Conservation (phyloP, 1,140 invertebrate genomes). For the Zaprionus kolodkinae region DNA sequence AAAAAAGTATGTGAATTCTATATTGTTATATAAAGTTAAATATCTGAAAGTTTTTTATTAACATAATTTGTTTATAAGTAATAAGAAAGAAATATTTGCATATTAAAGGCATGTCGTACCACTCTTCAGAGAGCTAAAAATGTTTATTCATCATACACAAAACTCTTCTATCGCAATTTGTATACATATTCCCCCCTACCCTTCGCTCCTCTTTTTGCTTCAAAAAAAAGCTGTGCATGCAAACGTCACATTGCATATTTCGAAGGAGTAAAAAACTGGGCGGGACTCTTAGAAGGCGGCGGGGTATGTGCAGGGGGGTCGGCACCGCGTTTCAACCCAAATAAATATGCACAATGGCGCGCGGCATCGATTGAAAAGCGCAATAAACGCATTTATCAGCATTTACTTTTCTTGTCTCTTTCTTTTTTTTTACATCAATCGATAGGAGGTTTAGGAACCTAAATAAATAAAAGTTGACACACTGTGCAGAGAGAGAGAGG, state of each 20-base stretch:
- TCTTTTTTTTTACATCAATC: slow-evolving; percentile 22
- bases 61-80: no score
- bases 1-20: no score
- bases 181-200: neutral
- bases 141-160: slow-evolving; percentile 3
- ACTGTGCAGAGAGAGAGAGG: neutral
- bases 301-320: no score
- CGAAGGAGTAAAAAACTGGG: neutral
- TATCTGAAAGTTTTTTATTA: no score
- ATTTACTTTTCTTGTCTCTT: slow-evolving; percentile 56
- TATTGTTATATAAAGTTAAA: no score
- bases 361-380: slow-evolving; percentile 60
- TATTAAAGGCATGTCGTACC: neutral
- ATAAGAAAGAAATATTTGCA: neutral
- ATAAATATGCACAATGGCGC: slow-evolving; percentile 58
- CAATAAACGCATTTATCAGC: slow-evolving; percentile 75
- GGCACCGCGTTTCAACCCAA: slow-evolving; percentile 28
- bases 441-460: neutral
- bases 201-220: neutral
- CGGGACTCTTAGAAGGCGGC: no score
- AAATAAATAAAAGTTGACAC: neutral
- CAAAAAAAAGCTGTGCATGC: slow-evolving; percentile 23
- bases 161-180: slow-evolving; percentile 3
- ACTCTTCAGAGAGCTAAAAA: neutral
- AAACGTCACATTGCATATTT: slow-evolving; percentile 14